A percentile compares a stretch with the other conserved stretches of the same genome.
These are phyloP conservation scores for Syrrhaptes paradoxus DNA, from an alignment of 2,113 vertebrate genomes.

Conservation along the genomic window DNA sequence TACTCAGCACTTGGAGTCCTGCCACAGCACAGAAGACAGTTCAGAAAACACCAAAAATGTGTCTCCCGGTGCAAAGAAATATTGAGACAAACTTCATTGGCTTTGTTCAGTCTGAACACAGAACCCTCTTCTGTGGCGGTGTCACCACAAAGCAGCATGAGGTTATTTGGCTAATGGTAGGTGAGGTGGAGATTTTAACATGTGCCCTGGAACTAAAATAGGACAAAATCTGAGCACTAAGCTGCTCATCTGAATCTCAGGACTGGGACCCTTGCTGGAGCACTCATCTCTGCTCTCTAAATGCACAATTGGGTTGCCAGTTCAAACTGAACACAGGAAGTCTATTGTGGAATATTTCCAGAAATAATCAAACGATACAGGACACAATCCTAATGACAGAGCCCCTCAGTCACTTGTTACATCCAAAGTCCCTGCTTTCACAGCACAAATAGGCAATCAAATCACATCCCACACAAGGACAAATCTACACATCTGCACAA, in stretches of 20 bases:
- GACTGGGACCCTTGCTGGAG: not conserved
- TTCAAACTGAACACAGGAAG: not conserved
- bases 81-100: not conserved
- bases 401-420: not conserved
- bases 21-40: constrained; percentile 10
- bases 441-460: not conserved
- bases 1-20: constrained; percentile 58
- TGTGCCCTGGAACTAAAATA: not conserved
- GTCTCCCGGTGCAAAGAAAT: constrained; percentile 8
- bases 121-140: not conserved
- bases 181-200: not conserved
- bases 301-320: not conserved
- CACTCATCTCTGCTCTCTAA: not conserved
- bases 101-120: not conserved
- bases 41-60: constrained; percentile 39
- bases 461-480: not conserved
- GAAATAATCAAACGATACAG: not conserved
- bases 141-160: not conserved
- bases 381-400: rapidly evolving
- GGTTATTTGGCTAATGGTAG: not conserved
- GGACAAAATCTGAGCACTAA: not conserved
- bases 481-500: not conserved
- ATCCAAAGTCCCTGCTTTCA: not conserved
- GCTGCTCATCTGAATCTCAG: not conserved
- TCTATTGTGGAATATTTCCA: not conserved